Conservation (phyloP, 2,888 invertebrate species). For the Apamea epomidion region DNA sequence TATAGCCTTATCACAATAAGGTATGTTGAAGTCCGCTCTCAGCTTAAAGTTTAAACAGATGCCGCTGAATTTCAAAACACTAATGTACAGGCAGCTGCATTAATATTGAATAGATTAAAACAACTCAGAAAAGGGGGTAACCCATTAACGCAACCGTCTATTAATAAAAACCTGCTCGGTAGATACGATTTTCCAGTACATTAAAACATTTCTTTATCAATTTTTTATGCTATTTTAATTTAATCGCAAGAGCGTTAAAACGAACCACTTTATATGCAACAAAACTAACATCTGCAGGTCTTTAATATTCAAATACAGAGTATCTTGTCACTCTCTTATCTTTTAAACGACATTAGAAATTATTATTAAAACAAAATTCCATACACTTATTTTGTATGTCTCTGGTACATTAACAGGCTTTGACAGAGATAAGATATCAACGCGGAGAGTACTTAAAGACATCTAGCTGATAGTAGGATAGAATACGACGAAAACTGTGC, state of each 20-base stretch:
- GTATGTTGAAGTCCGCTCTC: not conserved
- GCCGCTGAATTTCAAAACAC: slow-evolving; percentile 22
- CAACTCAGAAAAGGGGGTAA: slow-evolving; percentile 5
- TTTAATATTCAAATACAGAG: slow-evolving; percentile 49
- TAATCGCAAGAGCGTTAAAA: slow-evolving; percentile 17
- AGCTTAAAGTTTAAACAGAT: slow-evolving; percentile 26
- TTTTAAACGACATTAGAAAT: slow-evolving; percentile 41
- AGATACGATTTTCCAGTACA: slow-evolving; percentile 12
- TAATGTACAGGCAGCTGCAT: slow-evolving; percentile 20
- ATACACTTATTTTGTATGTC: slow-evolving; percentile 43
- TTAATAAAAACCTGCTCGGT: not conserved
- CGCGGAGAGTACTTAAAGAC: slow-evolving; percentile 29
- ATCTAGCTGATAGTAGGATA: slow-evolving; percentile 6
- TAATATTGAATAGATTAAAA: slow-evolving; percentile 10
- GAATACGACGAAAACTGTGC: not conserved
- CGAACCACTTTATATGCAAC: slow-evolving; percentile 33
- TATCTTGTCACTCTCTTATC: slow-evolving; percentile 41
- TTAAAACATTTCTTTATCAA: not conserved
- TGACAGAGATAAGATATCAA: slow-evolving; percentile 49
- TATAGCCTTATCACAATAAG: slow-evolving; percentile 6
- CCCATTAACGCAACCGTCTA: not conserved
- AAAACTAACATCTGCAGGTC: slow-evolving; percentile 34
- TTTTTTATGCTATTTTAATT: slow-evolving; percentile 18
- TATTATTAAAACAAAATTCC: slow-evolving; percentile 38
- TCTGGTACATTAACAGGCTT: slow-evolving; percentile 28